Base-by-base conservation (phyloP, 2,797 vertebrate genomes). In the Crocodylus rhombifer region DNA sequence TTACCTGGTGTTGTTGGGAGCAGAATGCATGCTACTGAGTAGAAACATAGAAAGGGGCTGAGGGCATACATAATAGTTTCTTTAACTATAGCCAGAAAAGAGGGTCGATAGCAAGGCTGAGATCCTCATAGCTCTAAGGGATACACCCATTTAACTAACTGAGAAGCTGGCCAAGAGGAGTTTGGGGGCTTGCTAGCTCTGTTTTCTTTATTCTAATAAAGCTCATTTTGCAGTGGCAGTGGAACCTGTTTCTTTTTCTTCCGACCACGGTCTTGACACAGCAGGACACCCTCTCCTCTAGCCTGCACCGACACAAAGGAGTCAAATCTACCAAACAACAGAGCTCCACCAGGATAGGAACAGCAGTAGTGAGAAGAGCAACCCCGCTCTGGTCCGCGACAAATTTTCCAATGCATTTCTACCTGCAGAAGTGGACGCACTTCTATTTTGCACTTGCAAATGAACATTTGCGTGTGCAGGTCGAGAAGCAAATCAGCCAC, bases 51-150 rank as follows among this genome's bases (percentile, higher is more conserved):
- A 57, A 90, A 65, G 2, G 1, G 8, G 2, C 14, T 25, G 84
- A 28, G 1, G 9, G 10, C 1, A 30, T 1, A 5, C 17, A 4
- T 0, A 0, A 1, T 58, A 82, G 76, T 81, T 67, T n/a, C 62
- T 63, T 26, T 51, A 89, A 30, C 74, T 2, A 16, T 30, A 5
- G 11, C 7, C 42, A 21, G 61, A 71, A 90, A 28, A 0, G 15
- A 57, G 6, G 26, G 25, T 61, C 67, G 65, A 0, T 55, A 85
- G 75, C 13, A 74, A 1, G 20, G n/a, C 86, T 30, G 30, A 28
- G 42, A 42, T 75, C 81, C 16, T 71, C 60, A 60, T n/a, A 51
- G 63, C 23, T 57, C 86, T 12, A 25, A 81, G 83, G 30, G 6
- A 30, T 6, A 60, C 77, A 75, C 76, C 80, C 51, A 80, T 71